Evolutionary conservation across 1,140 invertebrate genomes (phyloP), one percentile per base, ranked within the genome.

Genomic region (Conus betulinus): DNA sequence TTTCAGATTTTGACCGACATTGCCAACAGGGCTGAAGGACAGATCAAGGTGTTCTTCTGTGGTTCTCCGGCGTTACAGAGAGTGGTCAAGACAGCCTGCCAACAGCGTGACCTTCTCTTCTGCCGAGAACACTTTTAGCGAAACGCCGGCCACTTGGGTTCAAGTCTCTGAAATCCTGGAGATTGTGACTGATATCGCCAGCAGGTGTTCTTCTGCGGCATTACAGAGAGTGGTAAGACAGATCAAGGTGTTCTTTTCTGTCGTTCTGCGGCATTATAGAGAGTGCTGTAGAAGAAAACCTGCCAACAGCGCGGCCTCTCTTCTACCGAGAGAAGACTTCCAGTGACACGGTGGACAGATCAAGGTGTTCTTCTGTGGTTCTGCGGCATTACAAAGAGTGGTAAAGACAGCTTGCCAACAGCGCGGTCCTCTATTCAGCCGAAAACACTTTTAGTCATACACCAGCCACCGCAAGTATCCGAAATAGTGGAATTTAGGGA

Each of bases 161-260:
- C n/a, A n/a, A n/a, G n/a, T n/a, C n/a, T n/a, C n/a, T n/a, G n/a
- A n/a, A n/a, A n/a, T n/a, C n/a, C n/a, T n/a, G n/a, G n/a, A n/a
- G 84, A 7, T 85, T 0, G 25, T 85, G 25, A 92, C 93, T 15
- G 92, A 95, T 95, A 97, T 99, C 0, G 99, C 99, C 95, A 97
- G 97, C 91, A 97, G 98, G 92, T 99, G 98, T 95, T 98, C 98
- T 0, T 98, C 98, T 0, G 97, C 98, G 1, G 97, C 98, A 90
- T 95, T 99, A 1, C 98, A 97, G 11, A 97, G 97, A 92, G 97
- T 97, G 25, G 97, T 94, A 98, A 97, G 74, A 90, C 97, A 98
- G 95, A 97, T 99, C 0, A 99, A 98, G 0, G 97, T 99, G 0
- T 99, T 99, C 95, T 99, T 98, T 99, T 98, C 95, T 99, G 98